phyloP scores from a whole-genome alignment of 2,888 invertebrate genomes.

The Phania funesta region DNA sequence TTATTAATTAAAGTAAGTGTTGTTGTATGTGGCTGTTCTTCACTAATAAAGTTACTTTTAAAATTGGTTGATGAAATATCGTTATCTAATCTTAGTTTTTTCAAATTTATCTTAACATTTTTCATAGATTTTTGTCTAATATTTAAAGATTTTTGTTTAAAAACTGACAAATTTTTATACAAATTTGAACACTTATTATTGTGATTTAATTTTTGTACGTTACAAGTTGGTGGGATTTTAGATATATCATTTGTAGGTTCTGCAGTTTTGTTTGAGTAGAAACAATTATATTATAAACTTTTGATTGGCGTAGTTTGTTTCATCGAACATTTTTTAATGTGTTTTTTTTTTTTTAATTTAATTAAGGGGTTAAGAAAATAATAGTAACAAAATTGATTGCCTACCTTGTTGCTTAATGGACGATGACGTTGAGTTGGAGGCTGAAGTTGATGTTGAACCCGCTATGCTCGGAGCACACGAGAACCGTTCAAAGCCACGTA shows the following conservation, averaged over 20 bases:
- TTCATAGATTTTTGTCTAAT: constrained; percentile 20
- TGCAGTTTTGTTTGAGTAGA: constrained; percentile 60
- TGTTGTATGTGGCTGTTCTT: constrained; percentile 42
- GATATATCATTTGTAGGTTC: constrained; percentile 22
- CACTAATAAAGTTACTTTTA: constrained; percentile 30
- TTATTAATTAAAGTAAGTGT: constrained; percentile 5
- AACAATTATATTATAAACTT: constrained; percentile 47
- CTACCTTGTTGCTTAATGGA: constrained; percentile 57
- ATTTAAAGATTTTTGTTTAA: constrained; percentile 36
- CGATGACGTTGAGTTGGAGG: constrained; percentile 7
- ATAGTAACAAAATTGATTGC: neutral
- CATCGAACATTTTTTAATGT: neutral
- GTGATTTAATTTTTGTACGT: neutral
- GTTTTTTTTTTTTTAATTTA: neutral
- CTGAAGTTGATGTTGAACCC: constrained; percentile 11
- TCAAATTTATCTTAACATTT: constrained; percentile 43
- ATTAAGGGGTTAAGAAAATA: neutral
- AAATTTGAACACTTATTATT: constrained; percentile 36
- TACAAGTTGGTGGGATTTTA: constrained; percentile 1
- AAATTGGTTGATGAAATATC: constrained; percentile 70
- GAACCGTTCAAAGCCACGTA: constrained; percentile 42
- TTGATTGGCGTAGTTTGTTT: constrained; percentile 9
- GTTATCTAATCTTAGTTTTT: constrained; percentile 40
- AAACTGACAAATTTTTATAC: constrained; percentile 47
- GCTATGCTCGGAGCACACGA: constrained; percentile 2